Evolutionary conservation across 2,888 invertebrate genomes (phyloP).

Genomic region (Myopa testacea): DNA sequence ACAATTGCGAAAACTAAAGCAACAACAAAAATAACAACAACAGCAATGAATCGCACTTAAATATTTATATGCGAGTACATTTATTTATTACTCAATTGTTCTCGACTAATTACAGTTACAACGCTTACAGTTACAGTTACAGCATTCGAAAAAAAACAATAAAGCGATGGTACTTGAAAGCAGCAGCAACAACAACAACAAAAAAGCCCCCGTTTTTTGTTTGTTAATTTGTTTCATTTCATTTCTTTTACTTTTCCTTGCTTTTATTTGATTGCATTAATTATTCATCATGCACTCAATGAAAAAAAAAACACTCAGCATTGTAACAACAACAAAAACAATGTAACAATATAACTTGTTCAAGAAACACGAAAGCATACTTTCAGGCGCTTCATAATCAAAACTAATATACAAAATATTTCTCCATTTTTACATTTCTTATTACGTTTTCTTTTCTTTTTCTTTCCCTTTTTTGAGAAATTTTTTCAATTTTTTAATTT

Average conservation of each 20-base stretch:
- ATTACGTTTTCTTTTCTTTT: too few relatives aligned
- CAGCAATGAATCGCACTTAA: background rate
- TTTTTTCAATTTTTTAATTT: background rate
- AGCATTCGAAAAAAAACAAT: background rate
- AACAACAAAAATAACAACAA: background rate
- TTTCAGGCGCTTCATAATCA: conserved; percentile 3
- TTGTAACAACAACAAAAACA: background rate
- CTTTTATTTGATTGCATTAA: conserved; percentile 23
- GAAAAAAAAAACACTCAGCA: background rate
- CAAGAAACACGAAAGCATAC: background rate
- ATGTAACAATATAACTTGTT: background rate
- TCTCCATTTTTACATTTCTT: too few relatives aligned
- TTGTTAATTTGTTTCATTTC: background rate
- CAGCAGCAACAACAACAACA: background rate
- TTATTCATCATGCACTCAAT: conserved; percentile 23
- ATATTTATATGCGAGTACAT: background rate
- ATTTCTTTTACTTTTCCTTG: background rate
- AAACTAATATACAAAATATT: background rate
- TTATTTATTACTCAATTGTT: too few relatives aligned
- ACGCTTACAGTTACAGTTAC: background rate
- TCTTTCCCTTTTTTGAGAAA: too few relatives aligned
- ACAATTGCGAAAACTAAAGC: too few relatives aligned
- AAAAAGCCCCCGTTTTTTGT: background rate
- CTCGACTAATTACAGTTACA: too few relatives aligned
- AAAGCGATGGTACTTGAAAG: background rate